These are phyloP conservation scores for Sabellastarte sp. DNA, from an alignment of 2,888 invertebrate species.

Conservation along the genomic window DNA sequence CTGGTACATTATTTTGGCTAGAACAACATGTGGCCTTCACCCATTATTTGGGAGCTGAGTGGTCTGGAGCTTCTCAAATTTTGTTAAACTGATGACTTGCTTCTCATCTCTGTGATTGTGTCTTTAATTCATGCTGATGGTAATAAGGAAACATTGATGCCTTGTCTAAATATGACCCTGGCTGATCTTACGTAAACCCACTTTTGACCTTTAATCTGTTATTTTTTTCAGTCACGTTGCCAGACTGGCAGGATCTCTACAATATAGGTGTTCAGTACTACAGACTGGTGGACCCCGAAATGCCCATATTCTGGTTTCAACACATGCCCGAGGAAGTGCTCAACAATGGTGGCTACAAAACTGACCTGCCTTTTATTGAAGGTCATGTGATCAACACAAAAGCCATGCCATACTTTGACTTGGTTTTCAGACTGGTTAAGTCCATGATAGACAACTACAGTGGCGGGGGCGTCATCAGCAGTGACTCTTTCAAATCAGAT, in stretches of 20 bases:
- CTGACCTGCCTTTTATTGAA: constrained; percentile 43
- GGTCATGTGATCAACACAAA: constrained; percentile 44
- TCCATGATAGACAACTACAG: constrained; percentile 51
- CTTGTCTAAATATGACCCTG: too few species aligned
- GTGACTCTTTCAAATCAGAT: background rate
- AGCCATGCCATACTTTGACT: constrained; percentile 47
- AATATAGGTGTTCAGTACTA: constrained; percentile 42
- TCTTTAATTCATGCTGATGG: too few species aligned
- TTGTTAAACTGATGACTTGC: too few species aligned
- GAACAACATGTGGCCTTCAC: too few species aligned
- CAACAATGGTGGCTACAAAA: constrained; percentile 37
- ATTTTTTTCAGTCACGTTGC: background rate
- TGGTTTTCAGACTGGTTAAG: constrained; percentile 48
- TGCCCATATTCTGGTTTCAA: constrained; percentile 46
- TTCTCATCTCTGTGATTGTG: too few species aligned
- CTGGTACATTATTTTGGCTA: too few species aligned
- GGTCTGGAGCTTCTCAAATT: too few species aligned
- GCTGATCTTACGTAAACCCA: too few species aligned
- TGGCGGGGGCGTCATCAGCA: constrained; percentile 25
- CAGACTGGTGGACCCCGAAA: constrained; percentile 44
- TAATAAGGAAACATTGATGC: too few species aligned
- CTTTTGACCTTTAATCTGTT: too few species aligned
- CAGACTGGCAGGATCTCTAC: constrained; percentile 42
- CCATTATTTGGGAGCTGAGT: too few species aligned
- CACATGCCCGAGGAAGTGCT: constrained; percentile 34